Evolutionary conservation across 2,113 vertebrate species (phyloP).

Genomic region (Sinosuthora webbiana): DNA sequence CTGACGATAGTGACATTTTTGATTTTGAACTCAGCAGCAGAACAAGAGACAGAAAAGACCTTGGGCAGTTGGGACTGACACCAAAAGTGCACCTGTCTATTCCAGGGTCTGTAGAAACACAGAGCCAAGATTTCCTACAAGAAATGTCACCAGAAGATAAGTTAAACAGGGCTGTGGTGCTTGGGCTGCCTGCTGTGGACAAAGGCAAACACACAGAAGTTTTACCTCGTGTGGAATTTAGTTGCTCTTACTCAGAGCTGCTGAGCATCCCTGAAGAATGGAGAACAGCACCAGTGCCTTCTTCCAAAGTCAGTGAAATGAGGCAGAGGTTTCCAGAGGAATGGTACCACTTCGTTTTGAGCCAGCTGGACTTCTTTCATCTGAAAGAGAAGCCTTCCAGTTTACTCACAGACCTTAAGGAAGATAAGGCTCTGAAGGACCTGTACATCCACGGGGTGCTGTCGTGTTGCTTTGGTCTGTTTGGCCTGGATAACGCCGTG

Average conservation of each 20-base stretch:
- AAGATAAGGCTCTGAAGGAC: constrained; percentile 84
- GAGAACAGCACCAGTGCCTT: constrained; percentile 79
- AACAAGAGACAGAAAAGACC: constrained; percentile 75
- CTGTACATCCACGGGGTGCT: constrained; percentile 84
- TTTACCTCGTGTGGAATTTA: constrained; percentile 77
- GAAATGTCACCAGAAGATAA: constrained; percentile 77
- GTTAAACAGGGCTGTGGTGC: constrained; percentile 69
- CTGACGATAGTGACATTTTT: constrained; percentile 87
- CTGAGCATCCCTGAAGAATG: constrained; percentile 86
- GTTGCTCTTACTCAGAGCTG: constrained; percentile 82
- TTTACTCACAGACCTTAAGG: constrained; percentile 82
- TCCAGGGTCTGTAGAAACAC: constrained; percentile 89
- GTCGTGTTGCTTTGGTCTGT: constrained; percentile 84
- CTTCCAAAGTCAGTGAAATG: constrained; percentile 81
- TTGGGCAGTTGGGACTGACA: constrained; percentile 49
- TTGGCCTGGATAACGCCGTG: constrained; percentile 82
- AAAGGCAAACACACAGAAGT: constrained; percentile 66
- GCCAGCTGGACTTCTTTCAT: constrained; percentile 79
- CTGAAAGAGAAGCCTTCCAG: constrained; percentile 77
- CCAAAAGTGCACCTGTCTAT: constrained; percentile 75
- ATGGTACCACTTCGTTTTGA: constrained; percentile 90
- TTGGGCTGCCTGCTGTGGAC: constrained; percentile 76
- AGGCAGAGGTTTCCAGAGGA: constrained; percentile 87
- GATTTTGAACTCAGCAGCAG: constrained; percentile 79
- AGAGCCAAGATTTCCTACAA: constrained; percentile 72